phyloP scores from a whole-genome alignment of 2,113 vertebrate species.

The Rhinoderma darwinii region DNA sequence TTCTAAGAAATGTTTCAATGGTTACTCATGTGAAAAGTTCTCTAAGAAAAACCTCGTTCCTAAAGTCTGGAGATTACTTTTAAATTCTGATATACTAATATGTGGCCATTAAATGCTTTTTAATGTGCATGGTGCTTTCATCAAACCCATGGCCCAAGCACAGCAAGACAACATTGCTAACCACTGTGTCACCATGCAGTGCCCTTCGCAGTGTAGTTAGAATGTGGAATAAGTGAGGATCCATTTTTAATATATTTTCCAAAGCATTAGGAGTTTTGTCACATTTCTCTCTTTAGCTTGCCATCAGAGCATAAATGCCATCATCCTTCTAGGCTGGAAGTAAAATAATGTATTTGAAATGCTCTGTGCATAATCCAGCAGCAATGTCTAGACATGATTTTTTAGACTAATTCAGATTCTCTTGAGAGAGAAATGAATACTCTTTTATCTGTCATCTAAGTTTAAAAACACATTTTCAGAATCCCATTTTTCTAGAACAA shows the following conservation, averaged over 20 bases:
- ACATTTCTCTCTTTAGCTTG: constrained; percentile 54
- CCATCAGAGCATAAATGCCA: constrained; percentile 59
- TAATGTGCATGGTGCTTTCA: background rate
- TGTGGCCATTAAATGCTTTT: background rate
- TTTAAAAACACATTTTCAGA: constrained; percentile 59
- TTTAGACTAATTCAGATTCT: constrained; percentile 64
- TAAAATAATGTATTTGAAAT: constrained; percentile 65
- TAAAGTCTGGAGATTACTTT: background rate
- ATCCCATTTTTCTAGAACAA: constrained; percentile 24
- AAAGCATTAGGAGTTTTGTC: constrained; percentile 31
- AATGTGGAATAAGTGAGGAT: background rate
- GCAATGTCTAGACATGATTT: constrained; percentile 65
- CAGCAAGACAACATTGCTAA: background rate
- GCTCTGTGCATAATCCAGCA: constrained; percentile 57
- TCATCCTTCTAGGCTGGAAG: constrained; percentile 61
- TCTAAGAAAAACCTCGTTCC: background rate
- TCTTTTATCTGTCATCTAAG: constrained; percentile 55
- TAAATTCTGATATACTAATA: no score
- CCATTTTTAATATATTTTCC: background rate
- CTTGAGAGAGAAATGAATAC: constrained; percentile 47
- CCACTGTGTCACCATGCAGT: background rate
- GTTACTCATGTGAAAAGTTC: no score
- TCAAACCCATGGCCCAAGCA: no score
- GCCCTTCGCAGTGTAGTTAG: background rate
- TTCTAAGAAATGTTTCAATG: no score